phyloP scores from a whole-genome alignment of 2,113 vertebrate species.

The Notothenia rossii region DNA sequence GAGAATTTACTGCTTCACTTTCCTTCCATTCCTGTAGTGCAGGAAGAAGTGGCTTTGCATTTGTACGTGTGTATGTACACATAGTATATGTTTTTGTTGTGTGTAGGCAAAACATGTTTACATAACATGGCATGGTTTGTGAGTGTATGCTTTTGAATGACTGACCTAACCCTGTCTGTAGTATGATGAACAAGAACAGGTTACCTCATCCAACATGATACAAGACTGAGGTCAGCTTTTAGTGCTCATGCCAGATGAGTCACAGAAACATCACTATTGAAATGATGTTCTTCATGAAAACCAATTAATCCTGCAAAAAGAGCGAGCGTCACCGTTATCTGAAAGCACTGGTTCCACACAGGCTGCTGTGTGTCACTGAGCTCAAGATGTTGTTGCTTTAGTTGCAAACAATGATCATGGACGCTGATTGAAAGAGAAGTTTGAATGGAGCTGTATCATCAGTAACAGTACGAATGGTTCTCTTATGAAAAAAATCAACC shows the following conservation, averaged over 20 bases:
- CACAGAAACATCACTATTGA: slow-evolving; percentile 53
- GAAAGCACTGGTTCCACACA: slow-evolving; percentile 32
- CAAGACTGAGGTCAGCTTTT: slow-evolving; percentile 59
- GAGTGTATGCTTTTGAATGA: not conserved
- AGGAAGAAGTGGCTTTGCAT: slow-evolving; percentile 32
- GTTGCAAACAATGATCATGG: slow-evolving; percentile 21
- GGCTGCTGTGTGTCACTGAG: slow-evolving; percentile 26
- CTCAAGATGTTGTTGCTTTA: slow-evolving; percentile 24
- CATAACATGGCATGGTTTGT: not conserved
- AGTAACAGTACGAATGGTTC: not conserved
- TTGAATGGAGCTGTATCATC: not conserved
- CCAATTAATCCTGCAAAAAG: slow-evolving; percentile 39
- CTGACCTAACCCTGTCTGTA: slow-evolving; percentile 52
- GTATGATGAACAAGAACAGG: slow-evolving; percentile 38
- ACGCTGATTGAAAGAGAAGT: not conserved
- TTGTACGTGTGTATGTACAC: not conserved
- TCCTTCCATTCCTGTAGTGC: slow-evolving; percentile 57
- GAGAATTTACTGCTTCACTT: slow-evolving; percentile 52
- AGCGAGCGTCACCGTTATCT: slow-evolving; percentile 45
- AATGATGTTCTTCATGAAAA: slow-evolving; percentile 46
- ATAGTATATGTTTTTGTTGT: slow-evolving; percentile 11
- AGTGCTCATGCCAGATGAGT: slow-evolving; percentile 57
- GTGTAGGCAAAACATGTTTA: not conserved
- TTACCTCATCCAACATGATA: slow-evolving; percentile 66
- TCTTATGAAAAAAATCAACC: not conserved